Conservation (phyloP, 2,113 vertebrate species). For the Xiphias gladius region DNA sequence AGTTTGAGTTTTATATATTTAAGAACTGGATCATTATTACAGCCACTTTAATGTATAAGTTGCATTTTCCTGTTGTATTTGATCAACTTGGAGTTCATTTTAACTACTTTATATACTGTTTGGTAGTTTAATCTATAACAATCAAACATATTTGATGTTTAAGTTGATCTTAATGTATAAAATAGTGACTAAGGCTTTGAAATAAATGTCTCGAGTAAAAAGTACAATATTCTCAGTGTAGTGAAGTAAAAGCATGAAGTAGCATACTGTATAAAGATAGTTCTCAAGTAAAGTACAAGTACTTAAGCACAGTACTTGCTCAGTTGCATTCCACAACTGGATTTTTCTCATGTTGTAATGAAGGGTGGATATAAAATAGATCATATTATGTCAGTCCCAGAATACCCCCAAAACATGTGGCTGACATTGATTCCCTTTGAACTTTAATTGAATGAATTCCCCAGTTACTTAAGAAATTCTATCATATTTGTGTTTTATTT, state of each 20-base stretch:
- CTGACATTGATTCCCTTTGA: background rate
- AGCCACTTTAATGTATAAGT: background rate
- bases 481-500: background rate
- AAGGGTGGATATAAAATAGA: background rate
- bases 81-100: background rate
- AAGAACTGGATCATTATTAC: background rate
- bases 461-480: too few species aligned
- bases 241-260: background rate
- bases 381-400: constrained; percentile 15
- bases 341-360: background rate
- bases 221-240: background rate
- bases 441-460: background rate
- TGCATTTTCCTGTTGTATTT: background rate
- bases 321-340: background rate
- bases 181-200: background rate
- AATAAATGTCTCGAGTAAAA: background rate
- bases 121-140: background rate
- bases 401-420: background rate
- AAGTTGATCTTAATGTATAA: background rate
- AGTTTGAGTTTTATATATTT: background rate
- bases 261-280: background rate
- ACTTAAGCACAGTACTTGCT: background rate
- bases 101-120: background rate
- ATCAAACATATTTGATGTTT: background rate
- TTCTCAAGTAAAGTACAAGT: background rate